Base-by-base conservation (phyloP, 2,113 vertebrate genomes). In the Zeus faber region DNA sequence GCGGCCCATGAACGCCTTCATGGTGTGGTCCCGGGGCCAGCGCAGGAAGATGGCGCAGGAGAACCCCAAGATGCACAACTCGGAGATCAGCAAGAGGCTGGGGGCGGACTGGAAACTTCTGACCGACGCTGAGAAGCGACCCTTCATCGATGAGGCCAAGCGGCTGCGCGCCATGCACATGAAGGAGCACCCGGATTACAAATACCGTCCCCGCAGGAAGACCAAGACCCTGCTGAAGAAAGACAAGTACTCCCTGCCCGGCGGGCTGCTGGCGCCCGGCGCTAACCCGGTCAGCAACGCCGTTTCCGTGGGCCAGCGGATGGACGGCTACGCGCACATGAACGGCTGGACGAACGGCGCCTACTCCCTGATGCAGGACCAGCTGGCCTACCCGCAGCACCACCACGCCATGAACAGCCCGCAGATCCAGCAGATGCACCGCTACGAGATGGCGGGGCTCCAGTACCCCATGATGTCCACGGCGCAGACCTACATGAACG, bases 121-220 rank as follows among this genome's bases (percentile, higher is more conserved):
- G 66, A 95, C 92, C 25, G 96, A 99, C 76, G 91, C 94, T 0
- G 97, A 98, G 73, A 99, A 98, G 84, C 88, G 97, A 54, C 96
- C 97, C 13, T 98, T 97, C 89, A 99, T 99, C 72, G 97, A 99
- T 80, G 97, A 99, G 84, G 96, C 97, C 80, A 99, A 99, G 83
- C 85, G 96, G 5, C 89, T 98, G 63, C 89, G 97, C 56, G 97
- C 96, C 0, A 93, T 98, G 85, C 97, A 99, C 88, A 98, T 99
- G 96, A 99, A 99, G 89, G 97, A 99, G 77, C 95, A 98, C 54
- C 96, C 96, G 92, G 96, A 99, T 94, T 99, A 98, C 84, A 99
- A 98, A 91, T 99, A 99, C 90, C 92, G 97, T 85, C 97, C 97
- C 60, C 91, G 96, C 63, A 91, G 97, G 79, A 99, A 99, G 92